Evolutionary conservation across 2,888 invertebrate species (phyloP).

Genomic region (Phortica magna): DNA sequence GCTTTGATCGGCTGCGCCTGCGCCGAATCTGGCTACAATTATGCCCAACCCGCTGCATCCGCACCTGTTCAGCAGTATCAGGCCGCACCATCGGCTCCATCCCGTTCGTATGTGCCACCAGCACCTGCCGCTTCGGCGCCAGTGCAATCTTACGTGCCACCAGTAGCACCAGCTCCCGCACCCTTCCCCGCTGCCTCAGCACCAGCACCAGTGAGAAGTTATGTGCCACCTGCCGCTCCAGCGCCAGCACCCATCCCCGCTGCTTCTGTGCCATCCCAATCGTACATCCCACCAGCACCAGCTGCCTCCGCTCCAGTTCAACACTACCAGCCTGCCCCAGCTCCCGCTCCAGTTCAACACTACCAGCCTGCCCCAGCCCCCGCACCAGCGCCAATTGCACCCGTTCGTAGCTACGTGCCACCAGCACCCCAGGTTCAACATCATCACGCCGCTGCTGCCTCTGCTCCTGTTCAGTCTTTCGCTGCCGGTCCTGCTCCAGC

Average conservation of each 20-base stretch:
- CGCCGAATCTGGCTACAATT: constrained; percentile 61
- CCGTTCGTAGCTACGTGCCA: constrained; percentile 46
- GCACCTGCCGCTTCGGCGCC: constrained; percentile 34
- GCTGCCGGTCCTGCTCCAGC: constrained; percentile 38
- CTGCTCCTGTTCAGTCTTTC: constrained; percentile 40
- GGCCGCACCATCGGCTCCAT: constrained; percentile 40
- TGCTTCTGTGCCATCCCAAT: constrained; percentile 40
- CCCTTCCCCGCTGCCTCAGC: constrained; percentile 47
- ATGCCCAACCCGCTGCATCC: constrained; percentile 46
- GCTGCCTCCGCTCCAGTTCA: constrained; percentile 34
- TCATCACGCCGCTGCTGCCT: constrained; percentile 37
- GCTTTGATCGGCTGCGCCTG: constrained; percentile 58
- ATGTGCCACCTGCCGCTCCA: constrained; percentile 54
- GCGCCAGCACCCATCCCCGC: constrained; percentile 41
- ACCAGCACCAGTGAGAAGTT: constrained; percentile 54
- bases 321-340: constrained; percentile 18
- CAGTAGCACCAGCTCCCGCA: constrained; percentile 25
- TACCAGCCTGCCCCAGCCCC: constrained; percentile 24
- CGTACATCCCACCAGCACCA: constrained; percentile 42
- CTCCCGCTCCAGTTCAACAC: constrained; percentile 38
- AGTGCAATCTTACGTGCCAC: background rate
- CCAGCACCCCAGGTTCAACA: constrained; percentile 45
- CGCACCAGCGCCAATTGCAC: constrained; percentile 47
- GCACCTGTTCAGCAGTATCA: constrained; percentile 29
- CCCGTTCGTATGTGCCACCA: constrained; percentile 38